phyloP scores from a whole-genome alignment of 2,113 vertebrate species.

The Muscicapa adusta region DNA sequence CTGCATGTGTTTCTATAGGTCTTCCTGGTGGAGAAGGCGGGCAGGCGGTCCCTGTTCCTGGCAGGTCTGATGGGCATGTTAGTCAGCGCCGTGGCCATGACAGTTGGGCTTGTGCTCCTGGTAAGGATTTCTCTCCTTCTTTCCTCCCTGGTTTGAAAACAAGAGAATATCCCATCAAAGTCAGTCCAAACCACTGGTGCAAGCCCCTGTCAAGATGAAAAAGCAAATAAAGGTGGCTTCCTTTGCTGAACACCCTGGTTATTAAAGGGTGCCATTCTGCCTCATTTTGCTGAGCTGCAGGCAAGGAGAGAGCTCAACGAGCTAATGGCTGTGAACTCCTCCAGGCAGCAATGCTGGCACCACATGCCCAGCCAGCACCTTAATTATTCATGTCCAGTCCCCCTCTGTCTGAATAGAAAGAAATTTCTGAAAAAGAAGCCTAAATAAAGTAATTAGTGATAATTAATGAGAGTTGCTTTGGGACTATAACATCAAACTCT shows the following conservation, averaged over 20 bases:
- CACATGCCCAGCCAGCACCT: neutral
- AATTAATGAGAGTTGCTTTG: neutral
- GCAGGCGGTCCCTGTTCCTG: conserved; percentile 84
- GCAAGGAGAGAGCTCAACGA: neutral
- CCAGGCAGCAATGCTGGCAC: neutral
- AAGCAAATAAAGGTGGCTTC: neutral
- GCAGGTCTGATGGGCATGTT: conserved; percentile 88
- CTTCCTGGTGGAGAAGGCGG: conserved; percentile 86
- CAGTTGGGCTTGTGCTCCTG: conserved; percentile 83
- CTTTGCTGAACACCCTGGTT: neutral
- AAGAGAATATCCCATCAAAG: neutral
- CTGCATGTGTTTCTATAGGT: conserved; percentile 72
- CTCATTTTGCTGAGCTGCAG: neutral
- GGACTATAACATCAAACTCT: neutral
- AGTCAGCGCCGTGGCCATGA: conserved; percentile 84
- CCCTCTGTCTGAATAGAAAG: neutral
- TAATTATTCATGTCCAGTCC: neutral
- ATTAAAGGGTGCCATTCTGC: neutral
- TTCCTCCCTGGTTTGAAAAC: neutral
- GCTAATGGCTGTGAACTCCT: neutral
- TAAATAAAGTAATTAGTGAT: neutral
- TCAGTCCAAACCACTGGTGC: neutral
- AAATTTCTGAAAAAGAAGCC: neutral
- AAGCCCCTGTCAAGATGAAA: neutral
- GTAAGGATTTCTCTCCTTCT: conserved; percentile 66